Base-by-base conservation (phyloP, 2,797 vertebrate genomes). In the Clarias fuscus region DNA sequence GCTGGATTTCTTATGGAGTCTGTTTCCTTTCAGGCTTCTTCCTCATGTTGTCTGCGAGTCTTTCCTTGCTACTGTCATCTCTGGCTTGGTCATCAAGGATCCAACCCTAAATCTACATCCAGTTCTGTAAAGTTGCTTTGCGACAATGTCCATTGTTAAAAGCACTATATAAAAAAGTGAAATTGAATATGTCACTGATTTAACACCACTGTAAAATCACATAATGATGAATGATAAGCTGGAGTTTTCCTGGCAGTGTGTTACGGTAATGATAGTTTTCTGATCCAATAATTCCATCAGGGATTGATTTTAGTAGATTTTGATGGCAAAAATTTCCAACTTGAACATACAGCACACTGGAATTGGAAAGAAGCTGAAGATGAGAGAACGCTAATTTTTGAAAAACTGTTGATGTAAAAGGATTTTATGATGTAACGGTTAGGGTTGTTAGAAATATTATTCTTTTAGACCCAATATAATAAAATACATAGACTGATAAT, bases 221-320 rank as follows among this genome's bases (percentile, higher is more conserved):
- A 90, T 88, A 48, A 88, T 78, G 88, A 86, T 84, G 88, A 85
- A 40, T 89, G 82, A 94, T 94, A 93, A 94, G 92, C 91, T 92
- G 65, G 85, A 76, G 72, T 84, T 87, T 82, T 82, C 86, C 87
- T 88, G 87, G 88, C 89, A 90, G 88, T 10, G 27, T 20, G 11
- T 82, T 85, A 70, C 84, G 81, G 87, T 91, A 91, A 92, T 91
- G 90, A 92, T 87, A 92, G 91, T 87, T 94, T 95, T 95, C 94
- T 93, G 92, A 93, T 92, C 91, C 88, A 92, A 93, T 93, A 93
- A 94, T 94, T 93, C 92, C 92, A 94, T 90, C 92, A 93, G 94
- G 93, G 93, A 94, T 93, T 93, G 91, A 95, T 95, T 95, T 88
- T 64, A 88, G 89, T 70, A 81, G 88, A 86, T 87, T 86, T 88